A percentile compares a stretch with the other conserved stretches of the same genome.
phyloP scores from a whole-genome alignment of 2,797 vertebrate genomes.

The Carcharodon carcharias region DNA sequence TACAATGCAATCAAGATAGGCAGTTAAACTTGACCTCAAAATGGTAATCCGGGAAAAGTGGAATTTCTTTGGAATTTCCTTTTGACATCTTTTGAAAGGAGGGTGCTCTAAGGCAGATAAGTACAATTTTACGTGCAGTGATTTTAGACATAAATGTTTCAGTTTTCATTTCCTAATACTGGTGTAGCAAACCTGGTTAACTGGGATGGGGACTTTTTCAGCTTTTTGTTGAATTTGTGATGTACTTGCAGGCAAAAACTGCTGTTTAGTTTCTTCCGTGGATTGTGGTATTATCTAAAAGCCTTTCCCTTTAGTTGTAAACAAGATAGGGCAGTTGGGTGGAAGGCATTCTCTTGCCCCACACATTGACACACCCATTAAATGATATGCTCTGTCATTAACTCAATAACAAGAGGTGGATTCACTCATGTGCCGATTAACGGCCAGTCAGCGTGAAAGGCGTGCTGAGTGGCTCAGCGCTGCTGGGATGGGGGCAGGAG shows the following conservation, averaged over 20 bases:
- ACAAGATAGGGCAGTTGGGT: neutral
- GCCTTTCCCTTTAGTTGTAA: neutral
- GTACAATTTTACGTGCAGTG: slow-evolving; percentile 55
- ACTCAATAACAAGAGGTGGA: neutral
- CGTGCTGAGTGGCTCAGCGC: no score
- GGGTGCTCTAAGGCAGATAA: slow-evolving; percentile 49
- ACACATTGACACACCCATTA: neutral
- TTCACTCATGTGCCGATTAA: no score
- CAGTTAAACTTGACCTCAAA: neutral
- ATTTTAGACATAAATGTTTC: slow-evolving; percentile 56
- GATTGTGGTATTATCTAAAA: neutral
- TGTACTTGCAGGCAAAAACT: slow-evolving; percentile 46
- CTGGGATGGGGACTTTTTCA: slow-evolving; percentile 43
- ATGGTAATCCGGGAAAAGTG: slow-evolving; percentile 34
- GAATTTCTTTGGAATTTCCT: slow-evolving; percentile 46
- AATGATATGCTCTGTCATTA: neutral
- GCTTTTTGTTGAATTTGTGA: slow-evolving; percentile 42
- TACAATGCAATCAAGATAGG: neutral
- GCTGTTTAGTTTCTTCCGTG: slow-evolving; percentile 41
- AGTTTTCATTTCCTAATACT: slow-evolving; percentile 51
- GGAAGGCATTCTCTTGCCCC: neutral
- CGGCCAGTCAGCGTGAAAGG: no score
- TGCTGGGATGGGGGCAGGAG: no score
- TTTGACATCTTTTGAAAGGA: slow-evolving; percentile 46
- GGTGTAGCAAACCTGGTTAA: slow-evolving; percentile 46